Percentiles rank a stretch among this genome's conserved stretches.
phyloP scores from a whole-genome alignment of 2,888 invertebrate genomes.

The Aelia acuminata region DNA sequence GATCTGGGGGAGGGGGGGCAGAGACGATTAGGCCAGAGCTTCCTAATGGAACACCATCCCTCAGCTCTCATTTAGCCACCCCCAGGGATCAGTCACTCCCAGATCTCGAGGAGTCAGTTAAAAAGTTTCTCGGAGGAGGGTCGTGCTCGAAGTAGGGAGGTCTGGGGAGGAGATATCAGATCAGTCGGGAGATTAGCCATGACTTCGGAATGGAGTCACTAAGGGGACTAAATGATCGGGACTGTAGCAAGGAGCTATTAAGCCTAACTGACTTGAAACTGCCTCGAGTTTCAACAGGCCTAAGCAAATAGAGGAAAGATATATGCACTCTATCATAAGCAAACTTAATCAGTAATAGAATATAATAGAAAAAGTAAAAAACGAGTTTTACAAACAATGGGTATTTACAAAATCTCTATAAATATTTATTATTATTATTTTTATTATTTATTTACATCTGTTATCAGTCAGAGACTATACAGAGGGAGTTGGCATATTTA shows the following conservation, averaged over 20 bases:
- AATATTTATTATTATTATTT: no score
- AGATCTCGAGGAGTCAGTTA: constrained; percentile 13
- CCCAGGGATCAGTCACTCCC: constrained; percentile 13
- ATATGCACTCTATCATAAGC: background rate
- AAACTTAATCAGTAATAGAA: background rate
- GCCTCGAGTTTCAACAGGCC: background rate
- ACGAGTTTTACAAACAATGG: no score
- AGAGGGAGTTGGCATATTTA: no score
- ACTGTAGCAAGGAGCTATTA: background rate
- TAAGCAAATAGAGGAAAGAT: background rate
- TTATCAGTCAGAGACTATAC: no score
- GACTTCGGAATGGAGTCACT: background rate
- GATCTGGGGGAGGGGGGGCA: background rate
- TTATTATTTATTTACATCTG: no score
- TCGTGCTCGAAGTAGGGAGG: background rate
- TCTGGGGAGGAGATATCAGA: background rate
- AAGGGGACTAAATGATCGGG: background rate
- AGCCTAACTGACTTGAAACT: background rate
- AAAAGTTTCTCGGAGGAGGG: background rate
- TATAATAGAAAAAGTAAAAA: no score
- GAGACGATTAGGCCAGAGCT: background rate
- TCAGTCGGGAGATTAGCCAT: background rate
- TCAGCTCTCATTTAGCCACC: constrained; percentile 19
- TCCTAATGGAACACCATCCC: constrained; percentile 18
- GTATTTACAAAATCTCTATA: no score